These are phyloP conservation scores for Lithobius niger DNA, from an alignment of 1,140 invertebrate genomes.

Conservation along the genomic window DNA sequence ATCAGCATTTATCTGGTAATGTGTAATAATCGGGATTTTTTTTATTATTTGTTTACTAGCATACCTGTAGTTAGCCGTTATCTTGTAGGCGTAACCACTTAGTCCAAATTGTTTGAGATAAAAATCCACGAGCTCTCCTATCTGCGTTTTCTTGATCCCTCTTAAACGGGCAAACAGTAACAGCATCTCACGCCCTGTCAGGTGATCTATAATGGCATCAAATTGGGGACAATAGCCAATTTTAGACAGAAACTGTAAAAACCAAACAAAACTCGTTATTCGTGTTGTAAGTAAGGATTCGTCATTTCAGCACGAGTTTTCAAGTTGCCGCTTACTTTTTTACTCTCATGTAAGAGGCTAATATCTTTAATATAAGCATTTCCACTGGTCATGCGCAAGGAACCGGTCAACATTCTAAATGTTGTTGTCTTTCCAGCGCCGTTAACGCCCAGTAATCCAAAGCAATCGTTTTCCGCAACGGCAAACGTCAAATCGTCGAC, in stretches of 20 bases:
- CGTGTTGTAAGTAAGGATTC: background rate
- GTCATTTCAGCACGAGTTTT: background rate
- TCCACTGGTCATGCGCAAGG: constrained; percentile 29
- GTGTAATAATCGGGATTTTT: too few species aligned
- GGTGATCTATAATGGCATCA: too few species aligned
- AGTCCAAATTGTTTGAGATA: too few species aligned
- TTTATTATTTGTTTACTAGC: too few species aligned
- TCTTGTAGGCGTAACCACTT: too few species aligned
- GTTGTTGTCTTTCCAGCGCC: constrained; percentile 31
- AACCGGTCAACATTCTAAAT: constrained; percentile 34
- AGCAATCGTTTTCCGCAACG: background rate
- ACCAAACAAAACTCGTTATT: background rate
- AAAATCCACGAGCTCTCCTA: too few species aligned
- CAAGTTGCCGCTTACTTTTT: background rate
- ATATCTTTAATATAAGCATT: constrained; percentile 19
- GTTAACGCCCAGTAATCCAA: constrained; percentile 16
- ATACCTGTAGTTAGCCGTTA: too few species aligned
- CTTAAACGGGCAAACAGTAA: too few species aligned
- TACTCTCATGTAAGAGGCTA: background rate
- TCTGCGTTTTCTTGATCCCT: too few species aligned
- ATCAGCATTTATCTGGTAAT: too few species aligned
- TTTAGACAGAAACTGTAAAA: background rate
- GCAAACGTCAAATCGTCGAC: background rate
- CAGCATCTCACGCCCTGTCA: constrained; percentile 6
- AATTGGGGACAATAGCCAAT: too few species aligned